Evolutionary conservation across 2,888 invertebrate species (phyloP), one percentile per base, ranked within the genome.

Genomic region (Graphium colonna): DNA sequence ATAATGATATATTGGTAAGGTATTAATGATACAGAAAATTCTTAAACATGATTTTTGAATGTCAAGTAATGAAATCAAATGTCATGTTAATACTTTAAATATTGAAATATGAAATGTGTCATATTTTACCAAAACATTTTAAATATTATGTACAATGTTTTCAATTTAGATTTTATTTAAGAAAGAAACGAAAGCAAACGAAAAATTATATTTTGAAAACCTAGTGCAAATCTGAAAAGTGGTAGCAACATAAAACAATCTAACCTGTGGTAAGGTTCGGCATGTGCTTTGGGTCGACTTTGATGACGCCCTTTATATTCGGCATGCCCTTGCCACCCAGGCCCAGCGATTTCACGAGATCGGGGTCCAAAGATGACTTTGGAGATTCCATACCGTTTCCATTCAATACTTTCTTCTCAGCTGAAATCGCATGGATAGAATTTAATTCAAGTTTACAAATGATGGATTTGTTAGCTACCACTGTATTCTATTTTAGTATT

Each of bases 231-330:
- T 36, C 3, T 7, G 10, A n/a, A 18, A 18, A 18, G 42, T 36
- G 36, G 10, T 36, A 12, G 36, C 10, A 3, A 7, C 26, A 7
- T 2, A 13, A 28, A 43, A 43, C n/a, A 26, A 68, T 66, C 68
- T 77, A n/a, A 90, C 90, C 91, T 67, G 90, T 90, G 56, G 82
- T 79, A 58, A 90, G 83, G 65, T 88, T 90, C 15, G 94, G 93
- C 86, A 94, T 91, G 75, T 94, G 94, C 68, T 94, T 93, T 42
- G 94, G 93, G 73, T 94, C 94, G 15, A 94, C 93, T 77, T 94
- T 92, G 55, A 94, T 93, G 48, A 94, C 93, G 10, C 94, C 94
- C 73, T 94, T 94, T 64, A 90, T 90, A 70, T 90, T 89, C 55
- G 90, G 90, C 89, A 90, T 88, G 60, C 90, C 90, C 66, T 90